A percentile compares a stretch with the other conserved stretches of the same genome.
Evolutionary conservation across 2,797 vertebrate genomes (phyloP).

Genomic region (Lutra lutra): DNA sequence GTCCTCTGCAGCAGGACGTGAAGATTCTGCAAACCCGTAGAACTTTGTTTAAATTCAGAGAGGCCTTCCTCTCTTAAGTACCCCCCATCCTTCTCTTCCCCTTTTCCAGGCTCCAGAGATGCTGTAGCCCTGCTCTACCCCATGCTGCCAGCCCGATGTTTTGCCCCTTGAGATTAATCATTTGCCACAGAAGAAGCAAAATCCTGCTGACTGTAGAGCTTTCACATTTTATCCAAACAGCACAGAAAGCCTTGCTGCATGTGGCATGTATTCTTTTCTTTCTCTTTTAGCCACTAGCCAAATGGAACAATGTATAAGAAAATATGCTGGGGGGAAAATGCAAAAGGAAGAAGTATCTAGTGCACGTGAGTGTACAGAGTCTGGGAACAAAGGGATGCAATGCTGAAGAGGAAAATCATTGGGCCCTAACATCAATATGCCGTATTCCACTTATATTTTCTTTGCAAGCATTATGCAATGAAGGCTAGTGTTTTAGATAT

Average conservation of each 20-base stretch:
- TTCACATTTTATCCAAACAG: conserved; percentile 46
- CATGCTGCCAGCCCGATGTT: conserved; percentile 58
- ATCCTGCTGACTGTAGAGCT: neutral
- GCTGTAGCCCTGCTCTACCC: neutral
- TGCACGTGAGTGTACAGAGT: neutral
- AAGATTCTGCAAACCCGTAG: neutral
- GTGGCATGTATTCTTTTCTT: neutral
- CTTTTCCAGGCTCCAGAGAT: neutral
- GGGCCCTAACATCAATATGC: neutral
- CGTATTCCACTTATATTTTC: neutral
- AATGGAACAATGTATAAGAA: neutral
- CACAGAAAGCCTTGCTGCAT: neutral
- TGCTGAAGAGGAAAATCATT: neutral
- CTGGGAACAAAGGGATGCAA: neutral
- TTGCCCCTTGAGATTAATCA: conserved; percentile 11
- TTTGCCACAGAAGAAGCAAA: conserved; percentile 50
- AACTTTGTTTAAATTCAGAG: conserved; percentile 56
- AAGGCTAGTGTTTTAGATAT: neutral
- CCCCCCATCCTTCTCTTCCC: neutral
- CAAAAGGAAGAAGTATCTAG: neutral
- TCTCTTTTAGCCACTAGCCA: neutral
- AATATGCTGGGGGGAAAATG: neutral
- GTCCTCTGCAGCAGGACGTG: neutral
- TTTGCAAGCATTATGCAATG: neutral
- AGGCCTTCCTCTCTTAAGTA: neutral